Evolutionary conservation across 2,888 invertebrate genomes (phyloP).

Genomic region (Exocentrus adspersus): DNA sequence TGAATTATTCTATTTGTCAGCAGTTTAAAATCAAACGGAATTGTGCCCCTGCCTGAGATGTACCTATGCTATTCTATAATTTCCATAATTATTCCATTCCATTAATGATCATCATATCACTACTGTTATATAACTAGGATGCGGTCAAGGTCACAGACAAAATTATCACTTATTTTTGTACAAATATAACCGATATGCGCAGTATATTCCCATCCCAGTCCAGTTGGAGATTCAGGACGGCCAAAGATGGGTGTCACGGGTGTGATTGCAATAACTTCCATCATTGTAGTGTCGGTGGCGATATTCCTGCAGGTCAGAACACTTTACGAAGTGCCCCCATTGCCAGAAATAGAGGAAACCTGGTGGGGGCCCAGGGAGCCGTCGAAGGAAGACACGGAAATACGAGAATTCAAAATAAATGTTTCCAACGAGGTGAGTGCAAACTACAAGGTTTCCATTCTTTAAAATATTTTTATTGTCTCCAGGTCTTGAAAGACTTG

Average conservation of each 20-base stretch:
- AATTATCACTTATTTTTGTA: too few relatives aligned
- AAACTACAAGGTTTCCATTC: too few relatives aligned
- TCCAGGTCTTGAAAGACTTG: constrained; percentile 34
- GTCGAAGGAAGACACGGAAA: constrained; percentile 64
- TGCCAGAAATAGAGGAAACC: constrained; percentile 51
- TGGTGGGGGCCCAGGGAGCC: constrained; percentile 72
- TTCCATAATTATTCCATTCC: too few relatives aligned
- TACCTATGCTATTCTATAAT: too few relatives aligned
- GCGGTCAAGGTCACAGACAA: too few relatives aligned
- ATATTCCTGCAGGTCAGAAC: background rate
- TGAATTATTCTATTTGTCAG: too few relatives aligned
- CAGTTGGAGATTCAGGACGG: background rate
- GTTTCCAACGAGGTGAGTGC: constrained; percentile 68
- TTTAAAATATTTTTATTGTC: too few relatives aligned
- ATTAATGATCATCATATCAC: too few relatives aligned
- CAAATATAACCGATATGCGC: too few relatives aligned
- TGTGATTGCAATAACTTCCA: background rate
- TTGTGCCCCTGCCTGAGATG: too few relatives aligned
- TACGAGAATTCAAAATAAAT: constrained; percentile 70
- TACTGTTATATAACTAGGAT: too few relatives aligned
- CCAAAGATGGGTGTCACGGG: background rate
- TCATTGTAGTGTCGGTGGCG: background rate
- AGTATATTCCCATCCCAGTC: background rate
- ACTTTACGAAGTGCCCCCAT: background rate
- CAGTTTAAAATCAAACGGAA: too few relatives aligned